Evolutionary conservation across 1,140 invertebrate genomes (phyloP), one percentile per base, ranked within the genome.

Genomic region (Drosophila saltans): DNA sequence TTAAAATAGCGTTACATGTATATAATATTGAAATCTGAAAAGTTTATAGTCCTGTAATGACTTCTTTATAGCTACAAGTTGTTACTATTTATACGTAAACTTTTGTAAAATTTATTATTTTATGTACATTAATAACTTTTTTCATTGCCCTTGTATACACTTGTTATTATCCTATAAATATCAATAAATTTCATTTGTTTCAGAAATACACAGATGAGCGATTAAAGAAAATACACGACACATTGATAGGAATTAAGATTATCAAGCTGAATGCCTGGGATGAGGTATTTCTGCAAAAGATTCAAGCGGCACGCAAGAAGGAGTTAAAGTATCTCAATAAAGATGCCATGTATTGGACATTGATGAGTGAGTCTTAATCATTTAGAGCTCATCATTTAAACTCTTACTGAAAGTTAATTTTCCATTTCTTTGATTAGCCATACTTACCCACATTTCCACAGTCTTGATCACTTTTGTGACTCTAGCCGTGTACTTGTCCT

Each of bases 211-310:
- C 95, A 21, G 97, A 98, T 90, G 94, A 95, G 71, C 93, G 97
- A 40, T 92, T 97, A 41, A 95, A 95, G 56, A 94, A 95, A 89
- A 95, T 96, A 43, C 96, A 96, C 68, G 97, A 97, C 92, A 94
- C 97, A 57, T 92, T 98, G 33, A 95, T 97, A 88, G 96, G 96
- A 5, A 97, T 97, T 16, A 95, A 95, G 91, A 93, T 97, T 3
- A 94, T 98, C 9, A 98, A 98, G 85, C 93, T 98, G 3, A 95
- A 96, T 85, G 96, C 96, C 10, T 97, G 97, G 97, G 97, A 97
- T 92, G 93, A 94, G 41, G 93, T 95, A 1, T 97, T 97, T 83
- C 93, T 94, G 21, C 92, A 95, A 67, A 94, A 94, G 79, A 95
- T 97, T 75, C 92, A 94, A 59, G 91, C 93, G 52, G 93, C 95